These are phyloP conservation scores for Parnassius smintheus DNA, from an alignment of 2,888 invertebrate genomes.

Conservation along the genomic window DNA sequence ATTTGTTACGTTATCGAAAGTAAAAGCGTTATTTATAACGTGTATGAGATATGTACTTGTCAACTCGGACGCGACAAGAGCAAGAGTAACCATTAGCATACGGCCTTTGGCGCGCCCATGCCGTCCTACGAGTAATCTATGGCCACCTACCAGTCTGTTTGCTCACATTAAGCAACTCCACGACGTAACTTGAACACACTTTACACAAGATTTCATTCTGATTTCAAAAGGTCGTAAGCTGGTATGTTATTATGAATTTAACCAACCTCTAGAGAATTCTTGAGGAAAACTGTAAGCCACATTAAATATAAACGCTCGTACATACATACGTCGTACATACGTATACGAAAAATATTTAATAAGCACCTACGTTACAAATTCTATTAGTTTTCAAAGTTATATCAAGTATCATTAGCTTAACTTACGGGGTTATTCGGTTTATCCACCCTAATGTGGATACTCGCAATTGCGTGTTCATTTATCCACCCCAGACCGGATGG, in stretches of 20 bases:
- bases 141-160: conserved; percentile 29
- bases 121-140: conserved; percentile 32
- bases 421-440: too few species aligned
- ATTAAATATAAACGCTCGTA: neutral
- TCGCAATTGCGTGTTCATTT: too few species aligned
- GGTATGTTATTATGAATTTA: conserved; percentile 4
- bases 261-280: neutral
- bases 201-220: conserved; percentile 9
- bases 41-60: conserved; percentile 42
- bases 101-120: conserved; percentile 51
- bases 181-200: conserved; percentile 3
- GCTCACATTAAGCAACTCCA: conserved; percentile 17
- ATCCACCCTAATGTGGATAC: too few species aligned
- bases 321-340: too few species aligned
- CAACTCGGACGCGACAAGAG: conserved; percentile 46
- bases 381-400: too few species aligned
- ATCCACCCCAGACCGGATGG: too few species aligned
- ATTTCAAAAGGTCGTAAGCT: conserved; percentile 3
- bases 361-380: neutral
- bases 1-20: conserved; percentile 42
- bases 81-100: conserved; percentile 63
- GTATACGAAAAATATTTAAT: neutral
- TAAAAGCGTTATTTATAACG: conserved; percentile 52
- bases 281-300: conserved; percentile 2
- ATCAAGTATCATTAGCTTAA: too few species aligned